These are phyloP conservation scores for Parelbella ahira DNA, from an alignment of 2,888 invertebrate species.

Conservation along the genomic window DNA sequence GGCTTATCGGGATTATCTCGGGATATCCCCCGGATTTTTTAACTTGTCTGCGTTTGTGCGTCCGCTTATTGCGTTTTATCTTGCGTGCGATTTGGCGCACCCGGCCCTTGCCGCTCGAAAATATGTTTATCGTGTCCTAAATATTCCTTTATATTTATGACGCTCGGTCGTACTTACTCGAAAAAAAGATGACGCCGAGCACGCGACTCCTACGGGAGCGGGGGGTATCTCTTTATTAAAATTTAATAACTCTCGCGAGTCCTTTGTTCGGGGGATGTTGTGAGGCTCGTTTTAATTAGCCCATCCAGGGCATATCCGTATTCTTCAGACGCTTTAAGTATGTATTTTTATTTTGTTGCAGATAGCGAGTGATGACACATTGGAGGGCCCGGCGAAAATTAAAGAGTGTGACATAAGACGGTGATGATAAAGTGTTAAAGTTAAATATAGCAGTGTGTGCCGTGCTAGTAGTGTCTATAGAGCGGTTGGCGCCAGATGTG, in stretches of 20 bases:
- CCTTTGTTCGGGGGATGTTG: constrained; percentile 44
- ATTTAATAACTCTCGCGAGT: constrained; percentile 49
- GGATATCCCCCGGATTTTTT: constrained; percentile 62
- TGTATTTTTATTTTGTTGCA: constrained; percentile 29
- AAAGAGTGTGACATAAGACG: too few relatives aligned
- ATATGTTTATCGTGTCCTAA: constrained; percentile 62
- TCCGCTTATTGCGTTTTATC: constrained; percentile 65
- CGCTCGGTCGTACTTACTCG: constrained; percentile 31
- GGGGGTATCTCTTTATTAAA: constrained; percentile 46
- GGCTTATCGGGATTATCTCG: constrained; percentile 76
- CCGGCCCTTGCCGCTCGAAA: constrained; percentile 44
- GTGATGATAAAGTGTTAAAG: constrained; percentile 35
- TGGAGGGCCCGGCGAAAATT: constrained; percentile 4
- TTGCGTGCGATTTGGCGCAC: constrained; percentile 54
- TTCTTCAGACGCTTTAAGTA: constrained; percentile 20
- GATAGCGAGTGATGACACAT: constrained; percentile 32
- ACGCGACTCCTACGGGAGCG: constrained; percentile 34
- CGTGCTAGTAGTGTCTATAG: too few relatives aligned
- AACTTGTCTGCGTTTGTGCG: constrained; percentile 65
- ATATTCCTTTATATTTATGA: constrained; percentile 54
- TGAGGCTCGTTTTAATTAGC: constrained; percentile 41
- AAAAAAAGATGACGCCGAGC: constrained; percentile 38
- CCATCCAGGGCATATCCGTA: constrained; percentile 42
- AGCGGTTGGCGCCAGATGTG: constrained; percentile 50
- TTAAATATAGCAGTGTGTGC: constrained; percentile 14